These are phyloP conservation scores for Ormyrus nitidulus DNA, from an alignment of 2,888 invertebrate species.

Conservation along the genomic window DNA sequence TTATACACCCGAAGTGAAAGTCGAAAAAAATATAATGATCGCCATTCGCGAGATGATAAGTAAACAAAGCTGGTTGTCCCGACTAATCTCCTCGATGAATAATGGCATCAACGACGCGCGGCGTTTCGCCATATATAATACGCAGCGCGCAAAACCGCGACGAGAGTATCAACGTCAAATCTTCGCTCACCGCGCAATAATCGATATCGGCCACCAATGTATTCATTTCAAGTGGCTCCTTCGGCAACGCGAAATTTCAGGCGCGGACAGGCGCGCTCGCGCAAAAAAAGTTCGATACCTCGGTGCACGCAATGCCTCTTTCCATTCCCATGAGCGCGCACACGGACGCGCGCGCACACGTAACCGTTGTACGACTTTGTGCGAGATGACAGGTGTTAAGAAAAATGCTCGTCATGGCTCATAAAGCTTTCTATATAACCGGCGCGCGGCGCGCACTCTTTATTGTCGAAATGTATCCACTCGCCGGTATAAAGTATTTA, in stretches of 20 bases:
- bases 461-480: constrained; percentile 45
- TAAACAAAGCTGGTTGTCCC: no score
- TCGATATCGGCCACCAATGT: no score
- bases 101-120: no score
- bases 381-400: constrained; percentile 51
- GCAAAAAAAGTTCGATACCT: constrained; percentile 22
- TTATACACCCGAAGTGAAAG: no score
- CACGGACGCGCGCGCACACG: not conserved
- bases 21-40: no score
- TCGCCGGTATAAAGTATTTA: constrained; percentile 45
- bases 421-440: constrained; percentile 40
- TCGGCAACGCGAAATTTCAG: not conserved
- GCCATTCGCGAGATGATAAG: no score
- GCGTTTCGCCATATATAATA: no score
- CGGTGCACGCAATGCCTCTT: not conserved
- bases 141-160: no score
- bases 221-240: no score
- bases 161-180: no score
- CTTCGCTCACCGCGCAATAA: no score
- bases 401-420: constrained; percentile 55
- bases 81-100: no score
- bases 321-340: constrained; percentile 13
- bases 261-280: not conserved
- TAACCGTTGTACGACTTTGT: constrained; percentile 39
- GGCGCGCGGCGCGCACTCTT: constrained; percentile 19